phyloP scores from a whole-genome alignment of 2,797 vertebrate species.

The Antrozous pallidus region DNA sequence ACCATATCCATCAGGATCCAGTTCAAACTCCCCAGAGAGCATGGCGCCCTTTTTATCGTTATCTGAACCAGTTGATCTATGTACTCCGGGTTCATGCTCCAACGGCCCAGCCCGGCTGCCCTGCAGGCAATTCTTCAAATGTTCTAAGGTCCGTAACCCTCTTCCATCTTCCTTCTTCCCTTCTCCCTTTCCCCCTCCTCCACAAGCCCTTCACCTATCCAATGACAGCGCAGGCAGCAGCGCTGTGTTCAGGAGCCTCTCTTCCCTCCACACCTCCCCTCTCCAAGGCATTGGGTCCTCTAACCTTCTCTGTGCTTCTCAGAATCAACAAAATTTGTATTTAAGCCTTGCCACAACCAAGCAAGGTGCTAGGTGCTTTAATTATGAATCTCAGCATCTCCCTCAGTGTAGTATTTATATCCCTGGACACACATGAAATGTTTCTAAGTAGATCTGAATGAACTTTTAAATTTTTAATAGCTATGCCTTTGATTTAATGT shows the following conservation, averaged over 20 bases:
- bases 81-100: background rate
- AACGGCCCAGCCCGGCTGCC: background rate
- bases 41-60: background rate
- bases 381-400: background rate
- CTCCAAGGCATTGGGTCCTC: background rate
- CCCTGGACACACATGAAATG: background rate
- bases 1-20: background rate
- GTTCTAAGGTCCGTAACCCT: background rate
- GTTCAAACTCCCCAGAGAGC: background rate
- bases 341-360: background rate
- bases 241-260: background rate
- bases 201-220: background rate
- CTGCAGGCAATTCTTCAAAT: background rate
- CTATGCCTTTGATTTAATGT: background rate
- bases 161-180: background rate
- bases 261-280: background rate
- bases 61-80: fast-evolving
- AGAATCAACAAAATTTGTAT: background rate
- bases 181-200: too few species aligned
- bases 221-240: background rate
- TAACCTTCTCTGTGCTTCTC: background rate
- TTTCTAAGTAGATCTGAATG: background rate
- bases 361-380: background rate
- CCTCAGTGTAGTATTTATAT: background rate
- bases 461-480: background rate